Percentiles rank a stretch among this genome's conserved stretches.
These are phyloP conservation scores for Cromileptes altivelis DNA, from an alignment of 2,113 vertebrate genomes.

Conservation along the genomic window DNA sequence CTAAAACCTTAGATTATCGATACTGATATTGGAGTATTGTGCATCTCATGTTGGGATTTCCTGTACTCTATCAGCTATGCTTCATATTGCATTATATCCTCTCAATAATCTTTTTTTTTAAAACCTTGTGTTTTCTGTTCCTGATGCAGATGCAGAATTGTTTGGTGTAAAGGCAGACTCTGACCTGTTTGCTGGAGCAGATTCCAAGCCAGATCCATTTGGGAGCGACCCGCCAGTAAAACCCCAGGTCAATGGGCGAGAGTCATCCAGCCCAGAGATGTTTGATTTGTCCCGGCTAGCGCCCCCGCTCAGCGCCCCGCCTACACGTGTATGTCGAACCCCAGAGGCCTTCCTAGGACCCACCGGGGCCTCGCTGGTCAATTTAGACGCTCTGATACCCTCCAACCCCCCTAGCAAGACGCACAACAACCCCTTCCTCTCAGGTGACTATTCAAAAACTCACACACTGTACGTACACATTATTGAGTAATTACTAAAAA, in stretches of 20 bases:
- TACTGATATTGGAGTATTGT: no score
- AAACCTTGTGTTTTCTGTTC: neutral
- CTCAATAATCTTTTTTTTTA: neutral
- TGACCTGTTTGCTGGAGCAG: constrained; percentile 51
- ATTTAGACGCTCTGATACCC: constrained; percentile 91
- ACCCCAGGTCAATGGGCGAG: constrained; percentile 85
- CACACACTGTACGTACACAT: neutral
- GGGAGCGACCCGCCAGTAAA: constrained; percentile 80
- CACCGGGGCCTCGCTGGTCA: constrained; percentile 93
- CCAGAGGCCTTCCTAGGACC: constrained; percentile 94
- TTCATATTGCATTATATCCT: neutral
- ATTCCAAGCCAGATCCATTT: constrained; percentile 86
- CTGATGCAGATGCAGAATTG: constrained; percentile 80
- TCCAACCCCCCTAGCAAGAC: constrained; percentile 82
- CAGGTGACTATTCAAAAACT: constrained; percentile 80
- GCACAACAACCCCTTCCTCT: constrained; percentile 93
- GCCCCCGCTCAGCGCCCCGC: constrained; percentile 80
- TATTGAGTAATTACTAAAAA: neutral
- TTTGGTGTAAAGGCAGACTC: constrained; percentile 79
- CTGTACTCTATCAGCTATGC: neutral
- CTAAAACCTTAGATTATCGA: no score
- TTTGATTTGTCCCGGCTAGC: constrained; percentile 87
- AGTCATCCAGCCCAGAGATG: constrained; percentile 84
- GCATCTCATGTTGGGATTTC: no score
- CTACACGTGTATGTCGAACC: constrained; percentile 86